Evolutionary conservation across 53 echinoderm and acorn worm species (phyloP), one percentile per base, ranked within the genome.

Genomic region (Stichopus horrens): DNA sequence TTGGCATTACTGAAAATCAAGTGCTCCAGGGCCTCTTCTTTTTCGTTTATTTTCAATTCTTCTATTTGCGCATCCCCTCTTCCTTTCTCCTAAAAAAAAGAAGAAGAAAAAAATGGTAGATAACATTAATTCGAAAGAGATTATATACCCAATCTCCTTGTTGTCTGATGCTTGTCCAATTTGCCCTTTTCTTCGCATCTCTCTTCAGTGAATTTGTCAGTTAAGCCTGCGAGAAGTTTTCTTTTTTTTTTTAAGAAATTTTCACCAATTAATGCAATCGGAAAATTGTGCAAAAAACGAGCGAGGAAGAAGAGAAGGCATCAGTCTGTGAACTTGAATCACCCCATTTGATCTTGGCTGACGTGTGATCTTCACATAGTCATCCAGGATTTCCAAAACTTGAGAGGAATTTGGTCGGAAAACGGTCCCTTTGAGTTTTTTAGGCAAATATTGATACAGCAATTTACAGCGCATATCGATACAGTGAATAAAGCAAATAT

Each of bases 61-160:
- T 53, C 20, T 11, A 14, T 56, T 66, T 63, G 37, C 53, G 18
- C 71, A 71, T 71, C 71, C 71, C 71, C 19, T 71, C 71, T 71
- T 71, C n/a, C 59, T 2, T 11, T 71, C 4, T 16, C n/a, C 68
- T n/a, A n/a, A 71, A 18, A 16, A 18, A 16, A 71, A 68, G 16
- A 18, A 71, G n/a, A 71, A 18, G 19, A 21, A 71, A 7, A 71
- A 71, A 71, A 59, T 59, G 81, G 81, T 81, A 51, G 57, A 81
- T 56, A 81, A 81, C 81, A 81, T 81, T 81, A 57, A 81, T 56
- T 81, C 81, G 57, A 16, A 56, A 81, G 81, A 81, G 19, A 79
- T 79, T 54, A 79, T 52, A 21, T 81, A 56, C 56, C 37, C 81
- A 81, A 81, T 81, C 81, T 18, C 16, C 81, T 76, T 76, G 76